Percentiles rank a stretch among this genome's conserved stretches.
Conservation (phyloP, 2,797 vertebrate species). For the Cuculus canorus region DNA sequence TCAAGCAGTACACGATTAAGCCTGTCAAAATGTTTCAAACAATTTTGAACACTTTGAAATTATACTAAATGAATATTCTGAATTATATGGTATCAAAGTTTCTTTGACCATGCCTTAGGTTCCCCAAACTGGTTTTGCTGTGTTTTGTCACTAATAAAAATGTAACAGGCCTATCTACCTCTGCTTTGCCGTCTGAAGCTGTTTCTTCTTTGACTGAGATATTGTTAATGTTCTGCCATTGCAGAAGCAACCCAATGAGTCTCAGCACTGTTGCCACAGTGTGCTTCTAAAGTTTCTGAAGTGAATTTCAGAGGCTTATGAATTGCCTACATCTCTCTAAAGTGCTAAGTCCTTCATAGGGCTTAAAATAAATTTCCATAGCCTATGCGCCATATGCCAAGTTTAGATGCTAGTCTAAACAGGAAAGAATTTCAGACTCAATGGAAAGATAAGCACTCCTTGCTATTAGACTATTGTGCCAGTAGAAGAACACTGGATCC, state of each 20-base stretch:
- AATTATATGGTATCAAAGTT: not conserved
- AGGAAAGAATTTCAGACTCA: constrained; percentile 35
- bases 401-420: constrained; percentile 12
- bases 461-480: not conserved
- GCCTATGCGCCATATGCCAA: not conserved
- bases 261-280: not conserved
- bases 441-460: not conserved
- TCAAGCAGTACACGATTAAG: not conserved
- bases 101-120: not conserved
- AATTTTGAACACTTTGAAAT: not conserved
- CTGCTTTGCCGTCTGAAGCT: not conserved
- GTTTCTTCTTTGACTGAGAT: not conserved
- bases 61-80: not conserved
- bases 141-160: not conserved
- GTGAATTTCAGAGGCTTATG: not conserved
- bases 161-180: not conserved
- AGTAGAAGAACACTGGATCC: not conserved
- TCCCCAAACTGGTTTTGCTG: not conserved
- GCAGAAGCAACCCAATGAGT: not conserved
- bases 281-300: not conserved
- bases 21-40: not conserved
- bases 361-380: constrained; percentile 9
- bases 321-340: not conserved
- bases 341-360: constrained; percentile 2
- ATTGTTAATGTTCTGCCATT: not conserved